phyloP scores from a whole-genome alignment of 2,113 vertebrate species.

The Cephalophus harveyi region DNA sequence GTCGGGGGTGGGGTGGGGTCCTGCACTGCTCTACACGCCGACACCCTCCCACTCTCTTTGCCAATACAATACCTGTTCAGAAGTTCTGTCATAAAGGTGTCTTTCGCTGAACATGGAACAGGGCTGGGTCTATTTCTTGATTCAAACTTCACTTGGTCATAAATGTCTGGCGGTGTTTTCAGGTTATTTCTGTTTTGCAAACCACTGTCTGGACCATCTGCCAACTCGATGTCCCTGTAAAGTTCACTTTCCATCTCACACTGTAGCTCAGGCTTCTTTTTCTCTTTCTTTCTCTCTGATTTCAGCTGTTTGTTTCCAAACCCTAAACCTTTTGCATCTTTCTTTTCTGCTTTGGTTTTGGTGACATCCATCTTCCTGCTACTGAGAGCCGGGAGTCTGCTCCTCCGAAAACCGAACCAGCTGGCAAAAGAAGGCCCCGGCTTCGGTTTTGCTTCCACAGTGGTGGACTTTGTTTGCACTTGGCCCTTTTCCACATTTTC shows the following conservation, averaged over 20 bases:
- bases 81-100: slow-evolving; percentile 89
- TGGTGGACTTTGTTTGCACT: slow-evolving; percentile 83
- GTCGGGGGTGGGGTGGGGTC: accelerated
- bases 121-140: slow-evolving; percentile 61
- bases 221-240: slow-evolving; percentile 65
- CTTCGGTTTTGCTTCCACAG: slow-evolving; percentile 83
- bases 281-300: slow-evolving; percentile 89
- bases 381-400: slow-evolving; percentile 88
- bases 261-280: slow-evolving; percentile 84
- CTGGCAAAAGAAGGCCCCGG: slow-evolving; percentile 89
- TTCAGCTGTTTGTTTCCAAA: slow-evolving; percentile 87
- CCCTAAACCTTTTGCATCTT: slow-evolving; percentile 86
- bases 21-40: neutral
- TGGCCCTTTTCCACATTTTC: slow-evolving; percentile 92
- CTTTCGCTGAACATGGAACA: slow-evolving; percentile 81
- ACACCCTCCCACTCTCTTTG: neutral
- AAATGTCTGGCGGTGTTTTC: slow-evolving; percentile 45
- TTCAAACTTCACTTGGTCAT: slow-evolving; percentile 62
- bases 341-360: slow-evolving; percentile 89
- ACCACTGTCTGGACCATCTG: slow-evolving; percentile 70
- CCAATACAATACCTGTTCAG: slow-evolving; percentile 85
- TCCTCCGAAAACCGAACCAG: slow-evolving; percentile 94
- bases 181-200: slow-evolving; percentile 55
- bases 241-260: slow-evolving; percentile 80
- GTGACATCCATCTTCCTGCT: slow-evolving; percentile 85